Base-by-base conservation (phyloP, 2,888 invertebrate genomes). In the Branchellion lobata region DNA sequence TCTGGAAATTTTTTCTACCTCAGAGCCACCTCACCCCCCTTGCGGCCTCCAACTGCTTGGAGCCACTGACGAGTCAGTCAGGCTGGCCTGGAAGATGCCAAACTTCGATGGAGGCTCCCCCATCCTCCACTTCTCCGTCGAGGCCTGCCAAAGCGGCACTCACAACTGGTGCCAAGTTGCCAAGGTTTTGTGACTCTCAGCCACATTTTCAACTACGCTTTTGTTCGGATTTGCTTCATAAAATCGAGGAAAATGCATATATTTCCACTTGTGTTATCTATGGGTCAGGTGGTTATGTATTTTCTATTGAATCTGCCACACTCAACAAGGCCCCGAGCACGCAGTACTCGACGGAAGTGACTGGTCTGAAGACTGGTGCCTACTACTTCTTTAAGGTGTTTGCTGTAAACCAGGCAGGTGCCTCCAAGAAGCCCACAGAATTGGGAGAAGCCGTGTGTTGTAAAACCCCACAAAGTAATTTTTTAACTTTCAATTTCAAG, bases 321-420 rank as follows among this genome's bases (percentile, higher is more conserved):
- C n/a, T n/a, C n/a, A n/a, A n/a, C n/a, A 51, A 77, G 65, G 77
- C 65, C 34, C 34, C 24, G n/a, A 77, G 77, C 53, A 34, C 61
- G 11, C n/a, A 53, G 11, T 61, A 77, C 40, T 29, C 31, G 27
- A 14, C 57, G n/a, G 85, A 85, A 40, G 74, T 82, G 57, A 72
- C 71, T 1, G 79, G 71, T 1, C 75, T 83, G 29, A n/a, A 33
- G 24, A 81, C 81, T 0, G 83, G 82, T 18, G 80, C 69, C 21
- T 80, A 82, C 8, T 95, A 94, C 86, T 92, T 93, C 86, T 94
- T 95, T 87, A 91, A 94, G 80, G 91, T 95, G 8, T 93, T 93
- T 0, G 93, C 95, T 0, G 90, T 93, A 79, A 95, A 95, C 89
- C 91, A 93, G 83, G 93, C 93, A 86, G 95, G 95, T 18, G 81